phyloP scores from a whole-genome alignment of 2,888 invertebrate species.

The Fragum fragum region DNA sequence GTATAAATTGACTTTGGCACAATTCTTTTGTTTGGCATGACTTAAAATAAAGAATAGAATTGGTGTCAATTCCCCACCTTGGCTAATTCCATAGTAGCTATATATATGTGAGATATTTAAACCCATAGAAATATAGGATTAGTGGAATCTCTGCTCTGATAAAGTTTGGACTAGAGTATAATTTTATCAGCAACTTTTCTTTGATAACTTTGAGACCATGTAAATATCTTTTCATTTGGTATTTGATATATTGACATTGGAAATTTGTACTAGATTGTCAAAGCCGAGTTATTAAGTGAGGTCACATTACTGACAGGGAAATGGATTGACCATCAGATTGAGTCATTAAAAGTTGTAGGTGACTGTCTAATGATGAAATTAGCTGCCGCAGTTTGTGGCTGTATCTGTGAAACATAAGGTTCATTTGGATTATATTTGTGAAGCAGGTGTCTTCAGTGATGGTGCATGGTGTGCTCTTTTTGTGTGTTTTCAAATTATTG shows the following conservation, averaged over 20 bases:
- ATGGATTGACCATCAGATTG: constrained; percentile 13
- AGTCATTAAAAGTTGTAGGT: constrained; percentile 5
- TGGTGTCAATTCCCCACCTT: constrained; percentile 52
- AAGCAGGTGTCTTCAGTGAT: too few relatives aligned
- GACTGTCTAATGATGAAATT: constrained; percentile 17
- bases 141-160: constrained; percentile 28
- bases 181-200: constrained; percentile 25
- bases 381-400: not conserved
- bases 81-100: constrained; percentile 36
- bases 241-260: constrained; percentile 24
- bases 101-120: constrained; percentile 7
- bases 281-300: constrained; percentile 12
- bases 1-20: not conserved
- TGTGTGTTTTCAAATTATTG: too few relatives aligned
- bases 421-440: too few relatives aligned
- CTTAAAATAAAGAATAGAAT: constrained; percentile 44
- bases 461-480: too few relatives aligned
- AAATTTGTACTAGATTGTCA: constrained; percentile 21
- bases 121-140: constrained; percentile 11
- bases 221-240: constrained; percentile 13
- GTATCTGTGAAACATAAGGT: not conserved
- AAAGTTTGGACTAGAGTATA: constrained; percentile 10
- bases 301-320: constrained; percentile 13
- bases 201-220: constrained; percentile 15
- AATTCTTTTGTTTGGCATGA: constrained; percentile 37